Percentiles rank a stretch among this genome's conserved stretches.
Conservation (phyloP, 2,113 vertebrate genomes). For the Polyodon spathula region DNA sequence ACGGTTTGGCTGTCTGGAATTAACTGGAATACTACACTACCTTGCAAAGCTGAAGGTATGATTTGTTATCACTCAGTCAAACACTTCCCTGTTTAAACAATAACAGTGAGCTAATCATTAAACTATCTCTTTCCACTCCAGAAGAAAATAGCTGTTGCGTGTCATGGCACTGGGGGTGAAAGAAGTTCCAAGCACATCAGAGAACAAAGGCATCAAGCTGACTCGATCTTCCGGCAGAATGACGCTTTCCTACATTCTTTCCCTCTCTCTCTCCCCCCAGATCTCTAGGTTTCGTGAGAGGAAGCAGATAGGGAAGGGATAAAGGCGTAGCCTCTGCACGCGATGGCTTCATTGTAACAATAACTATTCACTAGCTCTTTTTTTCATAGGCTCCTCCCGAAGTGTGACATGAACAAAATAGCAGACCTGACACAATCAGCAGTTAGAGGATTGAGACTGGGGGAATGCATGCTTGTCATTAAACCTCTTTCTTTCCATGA, state of each 20-base stretch:
- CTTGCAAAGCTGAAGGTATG: background rate
- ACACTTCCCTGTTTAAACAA: conserved; percentile 5
- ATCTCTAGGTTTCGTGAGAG: conserved; percentile 47
- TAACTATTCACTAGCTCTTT: conserved; percentile 42
- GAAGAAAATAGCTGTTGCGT: conserved; percentile 5
- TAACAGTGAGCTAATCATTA: conserved; percentile 3
- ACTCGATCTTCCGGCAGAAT: too few species aligned
- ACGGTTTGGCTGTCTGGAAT: background rate
- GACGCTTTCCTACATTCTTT: too few species aligned
- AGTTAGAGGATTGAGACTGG: background rate
- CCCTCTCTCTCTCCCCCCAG: too few species aligned
- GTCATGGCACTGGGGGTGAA: background rate
- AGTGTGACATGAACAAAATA: conserved; percentile 10
- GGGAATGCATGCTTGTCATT: too few species aligned
- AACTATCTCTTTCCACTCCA: conserved; percentile 7
- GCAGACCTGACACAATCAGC: background rate
- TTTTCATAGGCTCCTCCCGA: conserved; percentile 34
- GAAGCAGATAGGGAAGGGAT: conserved; percentile 22
- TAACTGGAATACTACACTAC: background rate
- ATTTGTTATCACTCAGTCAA: background rate
- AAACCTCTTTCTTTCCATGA: too few species aligned
- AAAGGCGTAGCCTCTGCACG: conserved; percentile 2
- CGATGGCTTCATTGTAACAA: conserved; percentile 38
- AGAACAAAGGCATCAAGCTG: too few species aligned
- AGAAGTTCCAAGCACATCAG: too few species aligned